Evolutionary conservation across 2,888 invertebrate genomes (phyloP), one percentile per base, ranked within the genome.

Genomic region (Cheilosia pagana): DNA sequence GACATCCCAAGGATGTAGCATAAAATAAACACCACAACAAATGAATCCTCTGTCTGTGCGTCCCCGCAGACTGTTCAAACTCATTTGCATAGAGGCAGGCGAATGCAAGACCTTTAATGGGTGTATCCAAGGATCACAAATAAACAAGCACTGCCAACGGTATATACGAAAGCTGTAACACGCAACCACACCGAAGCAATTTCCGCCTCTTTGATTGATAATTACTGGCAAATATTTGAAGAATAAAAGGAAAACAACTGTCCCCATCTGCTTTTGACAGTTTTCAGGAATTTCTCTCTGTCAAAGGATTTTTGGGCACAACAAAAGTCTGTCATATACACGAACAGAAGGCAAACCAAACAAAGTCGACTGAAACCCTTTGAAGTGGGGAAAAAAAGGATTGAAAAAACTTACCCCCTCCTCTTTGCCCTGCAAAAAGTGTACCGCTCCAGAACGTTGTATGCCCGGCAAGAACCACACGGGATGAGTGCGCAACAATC

Each of bases 391-490:
- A 79, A 79, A 85, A 45, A 75, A 71, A 67, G 81, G 63, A 78
- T 65, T 75, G 43, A 71, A 45, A 45, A 45, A 16, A 93, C 95
- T 93, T 92, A 97, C 96, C 93, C 98, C 98, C 91, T 97, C 96
- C 90, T 97, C 97, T 91, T 97, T 97, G 89, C 97, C 97, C 92
- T 98, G 98, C 60, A 99, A 94, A 88, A 98, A 94, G 92, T 98
- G 98, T 88, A 98, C 96, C 28, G 98, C 98, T 5, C 98, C 98
- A 71, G 97, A 96, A 87, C 98, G 94, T 90, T 98, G 98, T 67
- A 98, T 96, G 45, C 97, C 97, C 0, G 98, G 97, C 85, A 98
- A 93, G 92, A 97, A 98, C 99, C 99, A 99, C 89, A 99, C 97
- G 52, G 98, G 97, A 92, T 98, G 98, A 39, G 97, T 97, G 87